Conservation (phyloP, 2,888 invertebrate species). For the Platycheirus albimanus region DNA sequence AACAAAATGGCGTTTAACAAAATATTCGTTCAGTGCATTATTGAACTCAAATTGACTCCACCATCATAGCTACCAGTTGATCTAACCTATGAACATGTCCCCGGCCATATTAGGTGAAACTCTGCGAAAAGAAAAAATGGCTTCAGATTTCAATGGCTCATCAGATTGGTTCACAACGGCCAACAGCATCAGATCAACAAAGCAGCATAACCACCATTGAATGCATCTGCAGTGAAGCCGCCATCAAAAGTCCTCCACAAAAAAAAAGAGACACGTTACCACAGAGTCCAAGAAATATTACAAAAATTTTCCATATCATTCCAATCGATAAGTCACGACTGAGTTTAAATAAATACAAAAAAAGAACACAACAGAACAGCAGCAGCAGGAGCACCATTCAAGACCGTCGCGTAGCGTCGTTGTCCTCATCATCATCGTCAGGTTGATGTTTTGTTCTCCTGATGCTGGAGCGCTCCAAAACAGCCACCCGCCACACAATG, state of each 20-base stretch:
- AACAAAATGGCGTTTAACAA: no score
- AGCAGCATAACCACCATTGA: conserved; percentile 22
- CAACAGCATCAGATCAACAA: conserved; percentile 38
- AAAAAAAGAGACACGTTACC: neutral
- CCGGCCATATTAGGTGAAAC: conserved; percentile 55
- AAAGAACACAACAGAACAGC: conserved; percentile 42
- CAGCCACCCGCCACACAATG: conserved; percentile 72
- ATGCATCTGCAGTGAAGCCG: conserved; percentile 41
- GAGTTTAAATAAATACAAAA: conserved; percentile 45
- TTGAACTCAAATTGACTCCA: conserved; percentile 37
- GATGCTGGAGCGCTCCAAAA: conserved; percentile 36
- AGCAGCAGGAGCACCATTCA: conserved; percentile 53
- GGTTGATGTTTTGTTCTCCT: conserved; percentile 69
- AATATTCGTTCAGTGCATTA: conserved; percentile 26
- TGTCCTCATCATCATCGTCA: conserved; percentile 47
- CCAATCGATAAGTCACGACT: conserved; percentile 83
- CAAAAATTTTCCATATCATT: conserved; percentile 82
- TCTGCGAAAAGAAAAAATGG: conserved; percentile 15
- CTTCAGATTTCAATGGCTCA: conserved; percentile 57
- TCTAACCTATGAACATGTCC: conserved; percentile 46
- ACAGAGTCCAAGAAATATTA: conserved; percentile 78
- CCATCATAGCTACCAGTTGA: conserved; percentile 41
- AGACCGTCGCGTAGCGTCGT: conserved; percentile 33
- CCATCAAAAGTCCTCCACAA: conserved; percentile 44
- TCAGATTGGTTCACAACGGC: conserved; percentile 44